Conservation (phyloP, 1,140 invertebrate genomes). For the Zaprionus camerounensis region DNA sequence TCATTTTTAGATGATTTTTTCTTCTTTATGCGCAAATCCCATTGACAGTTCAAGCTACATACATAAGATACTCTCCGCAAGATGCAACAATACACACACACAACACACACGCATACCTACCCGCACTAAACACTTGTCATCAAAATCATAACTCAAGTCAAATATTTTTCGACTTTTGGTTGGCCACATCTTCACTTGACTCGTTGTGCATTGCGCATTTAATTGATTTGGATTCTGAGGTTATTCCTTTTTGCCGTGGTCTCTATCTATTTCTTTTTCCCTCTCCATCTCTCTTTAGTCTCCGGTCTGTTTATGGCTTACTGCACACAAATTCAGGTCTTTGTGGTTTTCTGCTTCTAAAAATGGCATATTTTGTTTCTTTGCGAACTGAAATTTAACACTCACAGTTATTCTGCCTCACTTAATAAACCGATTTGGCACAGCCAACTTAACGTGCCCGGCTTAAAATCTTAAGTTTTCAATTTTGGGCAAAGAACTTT, state of each 20-base stretch:
- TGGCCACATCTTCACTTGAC: conserved; percentile 9
- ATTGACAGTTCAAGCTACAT: conserved; percentile 62
- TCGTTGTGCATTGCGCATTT: conserved; percentile 24
- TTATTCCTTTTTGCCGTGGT: neutral
- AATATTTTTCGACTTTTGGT: conserved; percentile 32
- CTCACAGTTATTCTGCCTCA: neutral
- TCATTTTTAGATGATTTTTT: conserved; percentile 37
- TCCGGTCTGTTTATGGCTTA: neutral
- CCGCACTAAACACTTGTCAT: conserved; percentile 14
- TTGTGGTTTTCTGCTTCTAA: conserved; percentile 1
- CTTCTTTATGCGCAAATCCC: conserved; percentile 55
- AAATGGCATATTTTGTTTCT: neutral
- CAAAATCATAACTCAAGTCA: conserved; percentile 23
- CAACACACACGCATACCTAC: neutral
- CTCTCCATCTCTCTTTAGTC: no score
- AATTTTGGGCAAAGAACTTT: neutral
- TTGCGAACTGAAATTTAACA: neutral
- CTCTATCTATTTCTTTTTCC: neutral
- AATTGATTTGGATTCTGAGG: conserved; percentile 32
- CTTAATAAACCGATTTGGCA: neutral
- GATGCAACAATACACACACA: neutral
- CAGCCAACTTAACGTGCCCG: neutral
- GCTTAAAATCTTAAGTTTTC: neutral
- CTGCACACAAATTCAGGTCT: conserved; percentile 2
- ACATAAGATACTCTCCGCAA: conserved; percentile 33